Evolutionary conservation across 2,797 vertebrate species (phyloP), one percentile per base, ranked within the genome.

Genomic region (Leuciscus waleckii): DNA sequence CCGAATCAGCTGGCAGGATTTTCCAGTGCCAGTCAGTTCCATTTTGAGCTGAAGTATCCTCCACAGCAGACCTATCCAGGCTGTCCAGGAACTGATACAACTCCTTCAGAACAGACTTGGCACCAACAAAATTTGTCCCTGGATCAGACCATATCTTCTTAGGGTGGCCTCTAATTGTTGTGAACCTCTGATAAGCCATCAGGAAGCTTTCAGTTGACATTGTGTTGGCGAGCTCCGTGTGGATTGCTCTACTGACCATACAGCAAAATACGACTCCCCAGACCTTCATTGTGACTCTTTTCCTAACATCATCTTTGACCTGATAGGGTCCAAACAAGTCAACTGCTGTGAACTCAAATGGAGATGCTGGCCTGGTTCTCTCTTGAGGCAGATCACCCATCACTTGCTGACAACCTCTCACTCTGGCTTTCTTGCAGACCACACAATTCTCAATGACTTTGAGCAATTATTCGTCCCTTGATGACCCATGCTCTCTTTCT

Each of bases 101-200:
- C 3, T 77, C 74, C 14, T 58, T 17, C 2, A 76, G 74, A 5
- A 76, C 74, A 76, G 74, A 1, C 23, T 76, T 76, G 10, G 74
- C 5, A 1, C 49, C 9, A 32, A 76, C 23, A 1, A 76, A 76
- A 32, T 76, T 39, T 0, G 74, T 54, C 3, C 37, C 69, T 43
- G 69, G 69, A 1, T 56, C 74, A 21, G 74, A 76, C 49, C 74
- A 76, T 9, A 54, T 54, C 29, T 76, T 76, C 19, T 21, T 54
- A 13, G 74, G 29, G 35, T 56, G 74, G 17, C 74, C 74, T 54
- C 19, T 8, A 14, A 75, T 41, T 29, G 49, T 26, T 11, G 46
- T 51, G 3, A 70, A 70, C 21, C 68, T 70, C 2, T 43, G 68
- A 9, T 43, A 70, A 0, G 68, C 37, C 9, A 70, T 39, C 10